Evolutionary conservation across 2,888 invertebrate species (phyloP).

Genomic region (Anthophora plumipes): DNA sequence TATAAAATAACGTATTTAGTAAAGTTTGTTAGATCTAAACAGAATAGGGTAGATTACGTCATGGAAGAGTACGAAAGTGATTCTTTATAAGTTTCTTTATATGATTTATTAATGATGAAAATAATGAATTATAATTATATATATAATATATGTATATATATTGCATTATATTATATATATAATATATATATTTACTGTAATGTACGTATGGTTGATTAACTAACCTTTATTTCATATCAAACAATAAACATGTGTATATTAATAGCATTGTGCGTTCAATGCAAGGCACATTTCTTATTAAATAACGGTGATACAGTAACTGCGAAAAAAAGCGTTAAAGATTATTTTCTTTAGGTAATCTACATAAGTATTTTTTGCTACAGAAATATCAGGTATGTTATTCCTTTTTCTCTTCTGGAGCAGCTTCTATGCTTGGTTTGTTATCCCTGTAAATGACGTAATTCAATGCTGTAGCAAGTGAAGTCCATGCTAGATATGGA

Average conservation of each 20-base stretch:
- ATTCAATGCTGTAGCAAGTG: conserved; percentile 89
- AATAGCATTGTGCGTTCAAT: conserved; percentile 72
- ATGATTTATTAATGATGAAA: conserved; percentile 75
- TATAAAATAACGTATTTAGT: conserved; percentile 51
- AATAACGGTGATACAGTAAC: conserved; percentile 49
- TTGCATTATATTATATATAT: conserved; percentile 67
- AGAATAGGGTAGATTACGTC: conserved; percentile 64
- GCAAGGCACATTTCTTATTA: conserved; percentile 61
- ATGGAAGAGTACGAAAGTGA: conserved; percentile 63
- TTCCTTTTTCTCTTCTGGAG: conserved; percentile 73
- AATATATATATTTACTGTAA: conserved; percentile 77
- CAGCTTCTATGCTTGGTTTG: conserved; percentile 68
- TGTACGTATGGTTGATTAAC: conserved; percentile 79
- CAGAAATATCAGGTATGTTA: conserved; percentile 11
- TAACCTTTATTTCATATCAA: conserved; percentile 82
- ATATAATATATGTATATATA: conserved; percentile 54
- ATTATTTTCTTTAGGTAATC: conserved; percentile 22
- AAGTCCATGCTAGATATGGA: conserved; percentile 91
- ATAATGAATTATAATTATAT: conserved; percentile 72
- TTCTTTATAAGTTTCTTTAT: conserved; percentile 69
- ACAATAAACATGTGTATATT: conserved; percentile 81
- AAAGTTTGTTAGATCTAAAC: conserved; percentile 53
- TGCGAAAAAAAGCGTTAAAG: conserved; percentile 40
- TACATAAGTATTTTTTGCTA: conserved; percentile 18
- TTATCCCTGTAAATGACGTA: conserved; percentile 89